phyloP scores from a whole-genome alignment of 2,113 vertebrate genomes.

The Anser brachyrhynchus region DNA sequence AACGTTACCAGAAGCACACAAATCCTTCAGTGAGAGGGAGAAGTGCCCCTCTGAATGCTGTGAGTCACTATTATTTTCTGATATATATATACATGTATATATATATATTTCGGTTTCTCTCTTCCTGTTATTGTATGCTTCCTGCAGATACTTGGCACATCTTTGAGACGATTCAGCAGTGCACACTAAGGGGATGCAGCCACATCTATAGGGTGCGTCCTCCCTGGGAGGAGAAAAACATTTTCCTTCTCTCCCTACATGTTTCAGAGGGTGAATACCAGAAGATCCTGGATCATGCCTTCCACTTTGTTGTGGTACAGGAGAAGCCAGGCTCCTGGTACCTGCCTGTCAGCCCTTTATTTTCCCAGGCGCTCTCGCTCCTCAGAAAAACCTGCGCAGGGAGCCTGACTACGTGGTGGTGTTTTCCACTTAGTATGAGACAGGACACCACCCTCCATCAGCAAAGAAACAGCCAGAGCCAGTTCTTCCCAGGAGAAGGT shows the following conservation, averaged over 20 bases:
- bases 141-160: background rate
- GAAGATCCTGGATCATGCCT: background rate
- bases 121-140: background rate
- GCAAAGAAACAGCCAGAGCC: background rate
- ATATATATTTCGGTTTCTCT: background rate
- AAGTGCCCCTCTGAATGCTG: background rate
- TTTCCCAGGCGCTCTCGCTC: rapidly evolving
- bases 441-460: background rate
- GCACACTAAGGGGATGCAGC: background rate
- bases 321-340: background rate
- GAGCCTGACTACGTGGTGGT: background rate
- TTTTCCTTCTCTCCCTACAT: background rate
- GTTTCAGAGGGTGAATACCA: background rate
- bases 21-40: background rate
- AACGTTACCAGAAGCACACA: background rate
- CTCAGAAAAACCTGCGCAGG: background rate
- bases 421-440: background rate
- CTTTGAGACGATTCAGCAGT: background rate
- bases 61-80: background rate
- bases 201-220: background rate
- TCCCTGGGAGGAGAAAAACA: background rate
- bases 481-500: background rate
- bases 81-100: background rate
- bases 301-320: background rate
- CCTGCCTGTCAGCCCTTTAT: background rate